phyloP scores from a whole-genome alignment of 1,140 invertebrate species.

The Argopecten irradians region DNA sequence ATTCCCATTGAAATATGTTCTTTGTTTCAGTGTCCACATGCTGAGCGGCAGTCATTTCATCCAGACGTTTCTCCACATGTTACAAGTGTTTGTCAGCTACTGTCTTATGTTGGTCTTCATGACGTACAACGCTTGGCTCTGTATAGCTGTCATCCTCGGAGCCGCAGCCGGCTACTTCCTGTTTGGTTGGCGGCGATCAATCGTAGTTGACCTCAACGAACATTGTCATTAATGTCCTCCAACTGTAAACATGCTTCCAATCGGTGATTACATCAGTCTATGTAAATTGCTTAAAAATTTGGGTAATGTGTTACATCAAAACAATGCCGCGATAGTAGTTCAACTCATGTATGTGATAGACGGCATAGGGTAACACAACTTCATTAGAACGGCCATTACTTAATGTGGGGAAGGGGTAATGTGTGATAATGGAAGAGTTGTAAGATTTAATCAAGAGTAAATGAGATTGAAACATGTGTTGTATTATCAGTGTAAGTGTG shows the following conservation, averaged over 20 bases:
- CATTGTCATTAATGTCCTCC: constrained; percentile 88
- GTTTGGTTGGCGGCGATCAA: constrained; percentile 94
- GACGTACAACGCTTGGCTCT: constrained; percentile 98
- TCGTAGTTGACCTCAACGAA: constrained; percentile 94
- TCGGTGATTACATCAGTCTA: not conserved
- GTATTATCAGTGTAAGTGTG: no score
- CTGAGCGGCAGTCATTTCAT: constrained; percentile 81
- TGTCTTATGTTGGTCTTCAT: constrained; percentile 98
- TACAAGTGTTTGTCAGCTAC: constrained; percentile 94
- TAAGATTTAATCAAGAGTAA: no score
- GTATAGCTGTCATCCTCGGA: constrained; percentile 91
- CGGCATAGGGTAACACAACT: no score
- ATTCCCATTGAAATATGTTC: not conserved
- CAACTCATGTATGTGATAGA: no score
- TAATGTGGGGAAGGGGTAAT: no score
- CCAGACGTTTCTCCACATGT: constrained; percentile 91
- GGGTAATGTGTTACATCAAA: not conserved
- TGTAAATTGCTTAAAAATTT: not conserved
- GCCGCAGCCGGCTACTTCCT: constrained; percentile 93
- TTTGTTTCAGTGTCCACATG: constrained; percentile 62
- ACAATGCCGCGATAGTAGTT: no score
- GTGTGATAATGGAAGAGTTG: no score
- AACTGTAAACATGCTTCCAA: not conserved
- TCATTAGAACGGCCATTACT: no score
- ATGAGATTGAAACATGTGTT: no score